Evolutionary conservation across 2,113 vertebrate genomes (phyloP).

Genomic region (Centropus unirufus): DNA sequence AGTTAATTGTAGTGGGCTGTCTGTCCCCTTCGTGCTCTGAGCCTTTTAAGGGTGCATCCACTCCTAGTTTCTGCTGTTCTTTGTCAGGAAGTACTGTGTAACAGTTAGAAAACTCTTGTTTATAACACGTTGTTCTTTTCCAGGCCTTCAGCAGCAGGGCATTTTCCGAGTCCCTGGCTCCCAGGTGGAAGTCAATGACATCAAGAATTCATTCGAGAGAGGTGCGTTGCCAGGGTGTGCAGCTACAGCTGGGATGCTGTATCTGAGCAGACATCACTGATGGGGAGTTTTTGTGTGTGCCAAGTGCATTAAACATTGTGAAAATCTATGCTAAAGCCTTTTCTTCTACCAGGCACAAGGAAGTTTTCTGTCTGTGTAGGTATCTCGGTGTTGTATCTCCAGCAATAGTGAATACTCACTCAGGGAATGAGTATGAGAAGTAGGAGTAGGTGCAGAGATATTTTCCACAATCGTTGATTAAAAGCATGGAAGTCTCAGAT

Average conservation of each 20-base stretch:
- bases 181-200: slow-evolving; percentile 98
- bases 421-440: neutral
- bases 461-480: neutral
- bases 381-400: neutral
- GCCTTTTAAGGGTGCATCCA: fast-evolving
- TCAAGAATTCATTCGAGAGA: slow-evolving; percentile 99
- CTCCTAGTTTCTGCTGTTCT: neutral
- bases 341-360: fast-evolving
- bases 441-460: neutral
- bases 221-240: slow-evolving; percentile 74
- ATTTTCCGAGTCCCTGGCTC: slow-evolving; percentile 98
- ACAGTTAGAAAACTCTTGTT: neutral
- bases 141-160: slow-evolving; percentile 97
- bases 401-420: neutral
- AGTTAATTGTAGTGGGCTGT: neutral
- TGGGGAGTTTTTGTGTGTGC: neutral
- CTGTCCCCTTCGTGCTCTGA: neutral
- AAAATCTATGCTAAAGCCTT: neutral
- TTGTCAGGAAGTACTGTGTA: fast-evolving
- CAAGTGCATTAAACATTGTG: neutral
- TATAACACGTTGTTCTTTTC: neutral
- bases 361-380: neutral
- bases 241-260: neutral
- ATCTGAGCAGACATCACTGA: fast-evolving
- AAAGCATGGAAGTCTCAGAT: neutral